These are phyloP conservation scores for Acrossocheilus fasciatus DNA, from an alignment of 2,797 vertebrate genomes.

Conservation along the genomic window DNA sequence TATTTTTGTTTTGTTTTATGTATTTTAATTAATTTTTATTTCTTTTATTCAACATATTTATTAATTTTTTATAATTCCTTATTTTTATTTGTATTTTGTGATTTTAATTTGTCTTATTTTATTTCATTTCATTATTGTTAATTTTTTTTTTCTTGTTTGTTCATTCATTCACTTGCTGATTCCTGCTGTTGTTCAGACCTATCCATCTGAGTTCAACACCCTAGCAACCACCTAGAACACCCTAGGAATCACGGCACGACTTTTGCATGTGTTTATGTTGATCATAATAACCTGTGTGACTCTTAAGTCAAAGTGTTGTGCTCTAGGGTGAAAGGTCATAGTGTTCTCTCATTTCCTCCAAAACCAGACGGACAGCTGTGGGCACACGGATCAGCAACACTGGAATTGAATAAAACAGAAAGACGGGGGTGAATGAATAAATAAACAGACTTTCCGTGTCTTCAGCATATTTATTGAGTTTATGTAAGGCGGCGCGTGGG, in stretches of 20 bases:
- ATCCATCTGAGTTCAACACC: background rate
- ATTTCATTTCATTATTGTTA: background rate
- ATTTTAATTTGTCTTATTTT: background rate
- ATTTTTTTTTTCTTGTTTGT: background rate
- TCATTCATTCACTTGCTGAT: background rate
- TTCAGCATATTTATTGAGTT: background rate
- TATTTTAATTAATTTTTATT: no score
- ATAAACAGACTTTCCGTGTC: background rate
- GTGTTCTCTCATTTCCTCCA: background rate
- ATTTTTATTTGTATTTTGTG: background rate
- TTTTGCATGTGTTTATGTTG: background rate
- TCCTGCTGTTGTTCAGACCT: background rate
- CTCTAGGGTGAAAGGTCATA: slow-evolving; percentile 4
- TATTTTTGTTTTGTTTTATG: no score
- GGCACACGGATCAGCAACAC: background rate
- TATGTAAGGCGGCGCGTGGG: background rate
- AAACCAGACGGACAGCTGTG: background rate
- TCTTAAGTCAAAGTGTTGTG: background rate
- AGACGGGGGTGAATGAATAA: background rate
- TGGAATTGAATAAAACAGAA: background rate
- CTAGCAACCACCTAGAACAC: background rate
- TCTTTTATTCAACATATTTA: no score
- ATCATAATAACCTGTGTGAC: background rate
- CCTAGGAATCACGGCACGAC: background rate
- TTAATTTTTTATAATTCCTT: background rate